Conservation (phyloP, 2,113 vertebrate species). For the Rhinoderma darwinii region DNA sequence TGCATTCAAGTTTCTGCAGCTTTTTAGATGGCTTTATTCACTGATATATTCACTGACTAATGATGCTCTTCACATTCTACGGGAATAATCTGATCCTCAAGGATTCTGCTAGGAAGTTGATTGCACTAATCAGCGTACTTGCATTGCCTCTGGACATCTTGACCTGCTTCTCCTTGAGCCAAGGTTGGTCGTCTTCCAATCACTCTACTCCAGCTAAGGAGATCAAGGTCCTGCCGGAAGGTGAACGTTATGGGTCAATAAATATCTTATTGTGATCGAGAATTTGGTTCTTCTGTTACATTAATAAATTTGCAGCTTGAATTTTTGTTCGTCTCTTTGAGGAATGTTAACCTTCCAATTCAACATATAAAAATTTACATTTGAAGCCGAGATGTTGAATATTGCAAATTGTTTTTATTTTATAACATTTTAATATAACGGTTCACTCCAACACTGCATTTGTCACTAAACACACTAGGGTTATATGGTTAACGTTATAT, state of each 20-base stretch:
- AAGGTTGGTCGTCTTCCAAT: neutral
- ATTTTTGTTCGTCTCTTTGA: neutral
- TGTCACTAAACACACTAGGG: neutral
- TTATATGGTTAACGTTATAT: neutral
- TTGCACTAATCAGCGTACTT: neutral
- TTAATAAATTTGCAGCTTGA: neutral
- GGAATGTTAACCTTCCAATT: neutral
- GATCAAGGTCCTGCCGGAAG: neutral
- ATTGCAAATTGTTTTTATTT: neutral
- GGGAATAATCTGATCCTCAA: neutral
- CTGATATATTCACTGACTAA: neutral
- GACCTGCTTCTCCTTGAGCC: neutral
- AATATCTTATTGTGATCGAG: neutral
- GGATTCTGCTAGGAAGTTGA: neutral
- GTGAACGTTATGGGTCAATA: neutral
- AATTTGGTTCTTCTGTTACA: neutral
- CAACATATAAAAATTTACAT: neutral
- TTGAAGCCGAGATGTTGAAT: neutral
- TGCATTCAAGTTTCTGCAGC: neutral
- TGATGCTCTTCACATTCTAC: neutral
- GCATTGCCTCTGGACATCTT: neutral
- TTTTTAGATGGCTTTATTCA: neutral
- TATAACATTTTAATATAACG: neutral
- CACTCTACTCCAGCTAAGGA: neutral
- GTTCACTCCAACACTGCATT: neutral